phyloP scores from a whole-genome alignment of 2,797 vertebrate genomes.

The Botia kubotai region DNA sequence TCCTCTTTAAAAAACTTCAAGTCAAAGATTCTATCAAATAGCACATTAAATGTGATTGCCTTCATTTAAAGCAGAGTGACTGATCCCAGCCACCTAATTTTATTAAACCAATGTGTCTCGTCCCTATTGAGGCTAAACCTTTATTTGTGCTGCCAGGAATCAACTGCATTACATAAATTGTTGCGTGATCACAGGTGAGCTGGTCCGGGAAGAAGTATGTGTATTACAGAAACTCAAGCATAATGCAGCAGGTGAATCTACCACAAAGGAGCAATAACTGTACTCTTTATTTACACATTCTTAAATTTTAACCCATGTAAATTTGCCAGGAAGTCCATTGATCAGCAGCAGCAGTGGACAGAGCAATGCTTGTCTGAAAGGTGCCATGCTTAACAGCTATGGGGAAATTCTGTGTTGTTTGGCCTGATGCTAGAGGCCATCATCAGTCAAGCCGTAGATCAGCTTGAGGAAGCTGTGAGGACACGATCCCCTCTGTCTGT shows the following conservation, averaged over 20 bases:
- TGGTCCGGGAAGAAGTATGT: constrained; percentile 35
- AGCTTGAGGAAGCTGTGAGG: constrained; percentile 7
- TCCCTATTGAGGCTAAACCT: constrained; percentile 44
- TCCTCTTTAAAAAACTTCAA: constrained; percentile 1
- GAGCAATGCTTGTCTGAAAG: constrained; percentile 25
- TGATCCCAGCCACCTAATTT: constrained; percentile 51
- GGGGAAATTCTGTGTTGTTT: constrained; percentile 35
- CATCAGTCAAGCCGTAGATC: constrained; percentile 52
- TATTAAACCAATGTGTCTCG: constrained; percentile 62
- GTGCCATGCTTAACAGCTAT: constrained; percentile 32
- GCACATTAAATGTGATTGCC: constrained; percentile 47
- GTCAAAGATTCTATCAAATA: constrained; percentile 48
- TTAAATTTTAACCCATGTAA: constrained; percentile 31
- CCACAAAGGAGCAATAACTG: constrained; percentile 34
- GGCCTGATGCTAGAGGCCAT: constrained; percentile 39
- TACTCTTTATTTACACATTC: constrained; percentile 31
- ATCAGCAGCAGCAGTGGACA: constrained; percentile 27
- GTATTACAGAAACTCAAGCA: constrained; percentile 34
- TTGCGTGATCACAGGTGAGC: constrained; percentile 43
- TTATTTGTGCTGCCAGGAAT: constrained; percentile 35
- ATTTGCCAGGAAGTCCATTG: constrained; percentile 42
- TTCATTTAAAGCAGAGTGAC: constrained; percentile 43
- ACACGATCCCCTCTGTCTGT: constrained; percentile 5
- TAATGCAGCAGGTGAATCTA: constrained; percentile 18
- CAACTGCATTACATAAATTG: constrained; percentile 47